These are phyloP conservation scores for Troides helena DNA, from an alignment of 2,888 invertebrate genomes.

Conservation along the genomic window DNA sequence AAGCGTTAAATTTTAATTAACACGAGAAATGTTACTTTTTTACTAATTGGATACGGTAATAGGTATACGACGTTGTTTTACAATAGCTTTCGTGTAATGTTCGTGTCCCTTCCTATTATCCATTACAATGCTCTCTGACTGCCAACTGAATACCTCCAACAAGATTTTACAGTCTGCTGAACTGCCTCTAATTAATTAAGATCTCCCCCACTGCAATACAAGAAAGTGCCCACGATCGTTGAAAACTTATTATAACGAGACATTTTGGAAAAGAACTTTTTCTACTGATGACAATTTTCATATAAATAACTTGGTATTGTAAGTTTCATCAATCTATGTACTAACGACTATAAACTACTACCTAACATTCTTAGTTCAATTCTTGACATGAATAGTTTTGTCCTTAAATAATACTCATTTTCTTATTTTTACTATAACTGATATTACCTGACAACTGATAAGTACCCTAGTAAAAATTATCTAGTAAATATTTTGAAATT, in stretches of 20 bases:
- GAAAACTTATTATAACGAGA: conserved; percentile 15
- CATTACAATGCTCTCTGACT: conserved; percentile 48
- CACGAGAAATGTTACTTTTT: conserved; percentile 12
- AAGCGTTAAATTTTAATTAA: conserved; percentile 15
- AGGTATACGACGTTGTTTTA: conserved; percentile 22
- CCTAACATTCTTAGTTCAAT: no score
- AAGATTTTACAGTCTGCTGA: conserved; percentile 58
- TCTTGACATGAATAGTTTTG: no score
- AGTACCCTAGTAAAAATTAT: no score
- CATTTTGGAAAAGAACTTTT: neutral
- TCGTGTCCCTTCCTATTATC: conserved; percentile 57
- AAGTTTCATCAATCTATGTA: no score
- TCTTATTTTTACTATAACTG: no score
- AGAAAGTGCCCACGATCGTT: conserved; percentile 17
- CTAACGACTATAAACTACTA: no score
- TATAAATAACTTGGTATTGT: no score
- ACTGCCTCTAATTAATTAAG: conserved; percentile 37
- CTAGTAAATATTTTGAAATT: no score
- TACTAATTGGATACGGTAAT: conserved; percentile 24
- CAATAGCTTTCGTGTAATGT: conserved; percentile 52
- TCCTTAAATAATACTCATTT: no score
- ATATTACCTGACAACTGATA: no score
- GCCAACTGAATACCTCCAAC: conserved; percentile 54
- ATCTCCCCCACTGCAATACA: conserved; percentile 30
- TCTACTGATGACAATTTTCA: no score